phyloP scores from a whole-genome alignment of 2,888 invertebrate species.

The Acronicta psi region DNA sequence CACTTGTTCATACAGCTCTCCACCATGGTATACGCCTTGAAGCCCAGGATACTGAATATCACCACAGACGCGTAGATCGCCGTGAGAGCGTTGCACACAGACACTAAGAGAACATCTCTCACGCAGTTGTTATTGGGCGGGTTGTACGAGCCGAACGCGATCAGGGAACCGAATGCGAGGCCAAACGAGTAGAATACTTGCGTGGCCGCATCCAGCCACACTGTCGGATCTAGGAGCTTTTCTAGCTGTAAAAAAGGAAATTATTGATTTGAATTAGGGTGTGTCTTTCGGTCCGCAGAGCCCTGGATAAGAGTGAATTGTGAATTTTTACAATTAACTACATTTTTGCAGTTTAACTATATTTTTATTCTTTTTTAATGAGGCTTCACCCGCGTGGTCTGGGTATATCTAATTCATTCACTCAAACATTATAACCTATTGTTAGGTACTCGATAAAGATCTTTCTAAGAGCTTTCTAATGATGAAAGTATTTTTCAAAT shows the following conservation, averaged over 20 bases:
- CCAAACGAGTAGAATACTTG: conserved; percentile 99
- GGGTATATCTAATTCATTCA: too few species aligned
- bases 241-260: conserved; percentile 90
- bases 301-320: too few species aligned
- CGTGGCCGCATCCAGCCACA: conserved; percentile 98
- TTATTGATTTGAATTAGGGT: too few species aligned
- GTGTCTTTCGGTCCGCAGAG: too few species aligned
- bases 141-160: conserved; percentile 98
- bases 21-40: conserved; percentile 97
- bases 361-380: too few species aligned
- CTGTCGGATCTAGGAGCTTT: conserved; percentile 95
- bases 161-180: conserved; percentile 97
- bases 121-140: conserved; percentile 98
- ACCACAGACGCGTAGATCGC: conserved; percentile 98
- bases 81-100: conserved; percentile 97
- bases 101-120: conserved; percentile 96
- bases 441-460: too few species aligned
- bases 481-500: too few species aligned
- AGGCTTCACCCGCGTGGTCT: too few species aligned
- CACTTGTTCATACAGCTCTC: conserved; percentile 92
- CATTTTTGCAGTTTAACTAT: too few species aligned
- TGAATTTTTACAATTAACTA: too few species aligned
- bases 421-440: too few species aligned
- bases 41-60: conserved; percentile 98
- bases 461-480: too few species aligned